These are phyloP conservation scores for Myotis findleyi DNA, from an alignment of 2,797 vertebrate genomes.

Conservation along the genomic window DNA sequence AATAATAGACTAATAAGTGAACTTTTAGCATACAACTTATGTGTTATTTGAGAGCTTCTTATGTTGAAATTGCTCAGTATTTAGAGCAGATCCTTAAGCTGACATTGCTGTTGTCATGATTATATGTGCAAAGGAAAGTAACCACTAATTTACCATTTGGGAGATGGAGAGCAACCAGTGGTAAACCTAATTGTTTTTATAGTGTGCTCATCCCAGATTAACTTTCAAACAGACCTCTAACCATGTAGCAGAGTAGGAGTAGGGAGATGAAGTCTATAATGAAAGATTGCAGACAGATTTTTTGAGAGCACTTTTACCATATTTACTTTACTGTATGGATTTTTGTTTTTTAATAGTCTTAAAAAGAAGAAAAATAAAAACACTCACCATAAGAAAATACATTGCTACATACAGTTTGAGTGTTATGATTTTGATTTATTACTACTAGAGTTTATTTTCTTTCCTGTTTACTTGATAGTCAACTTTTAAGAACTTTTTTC, in stretches of 20 bases:
- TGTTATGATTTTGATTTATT: not conserved
- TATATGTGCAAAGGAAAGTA: not conserved
- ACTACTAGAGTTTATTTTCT: not conserved
- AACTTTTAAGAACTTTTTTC: slow-evolving; percentile 10
- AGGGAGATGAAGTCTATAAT: not conserved
- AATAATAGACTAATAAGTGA: not conserved
- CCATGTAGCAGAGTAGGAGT: not conserved
- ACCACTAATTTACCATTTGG: not conserved
- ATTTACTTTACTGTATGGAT: not conserved
- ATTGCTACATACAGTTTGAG: not conserved
- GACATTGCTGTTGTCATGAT: not conserved
- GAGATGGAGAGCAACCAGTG: not conserved
- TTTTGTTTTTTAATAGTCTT: not conserved
- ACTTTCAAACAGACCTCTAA: not conserved
- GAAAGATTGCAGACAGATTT: not conserved
- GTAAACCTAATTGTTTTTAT: not conserved
- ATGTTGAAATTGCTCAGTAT: not conserved
- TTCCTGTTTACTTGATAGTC: not conserved
- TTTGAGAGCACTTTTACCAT: not conserved
- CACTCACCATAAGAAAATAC: not conserved
- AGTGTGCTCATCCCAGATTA: not conserved
- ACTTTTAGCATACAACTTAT: not conserved
- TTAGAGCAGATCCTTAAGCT: not conserved
- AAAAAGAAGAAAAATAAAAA: not conserved
- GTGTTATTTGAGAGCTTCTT: not conserved